Conservation (phyloP, 2,113 vertebrate genomes). For the Monopterus albus region DNA sequence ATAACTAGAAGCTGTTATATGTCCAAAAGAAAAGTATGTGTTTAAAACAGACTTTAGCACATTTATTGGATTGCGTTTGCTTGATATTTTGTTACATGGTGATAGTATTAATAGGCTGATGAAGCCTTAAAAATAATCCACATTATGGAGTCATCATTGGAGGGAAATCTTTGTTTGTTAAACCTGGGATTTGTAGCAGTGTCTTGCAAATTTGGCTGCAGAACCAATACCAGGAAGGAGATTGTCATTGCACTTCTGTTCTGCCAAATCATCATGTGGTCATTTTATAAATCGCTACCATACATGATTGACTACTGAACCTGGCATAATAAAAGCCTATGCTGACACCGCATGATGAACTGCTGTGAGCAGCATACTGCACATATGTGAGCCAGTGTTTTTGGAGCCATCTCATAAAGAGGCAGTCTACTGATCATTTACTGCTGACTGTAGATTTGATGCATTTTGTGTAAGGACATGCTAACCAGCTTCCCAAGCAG, state of each 20-base stretch:
- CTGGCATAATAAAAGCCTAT: constrained; percentile 22
- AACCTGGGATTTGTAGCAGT: neutral
- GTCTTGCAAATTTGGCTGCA: neutral
- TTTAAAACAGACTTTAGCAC: neutral
- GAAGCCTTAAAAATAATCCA: neutral
- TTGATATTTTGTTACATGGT: neutral
- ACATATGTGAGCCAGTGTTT: constrained; percentile 37
- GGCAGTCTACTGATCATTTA: neutral
- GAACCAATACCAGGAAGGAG: neutral
- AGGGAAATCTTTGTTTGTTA: neutral
- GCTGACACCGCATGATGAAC: constrained; percentile 24
- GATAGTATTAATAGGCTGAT: no score
- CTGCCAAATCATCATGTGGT: neutral
- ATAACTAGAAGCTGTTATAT: neutral
- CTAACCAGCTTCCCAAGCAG: neutral
- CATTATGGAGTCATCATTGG: no score
- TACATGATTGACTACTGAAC: constrained; percentile 12
- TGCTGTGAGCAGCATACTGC: no score
- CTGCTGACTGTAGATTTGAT: neutral
- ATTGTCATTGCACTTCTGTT: no score
- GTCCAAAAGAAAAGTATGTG: neutral
- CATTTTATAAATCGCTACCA: neutral
- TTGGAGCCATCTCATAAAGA: constrained; percentile 3
- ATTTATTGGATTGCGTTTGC: neutral
- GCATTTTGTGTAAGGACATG: neutral